These are phyloP conservation scores for Pinctada fucata DNA, from an alignment of 2,888 invertebrate species.

Conservation along the genomic window DNA sequence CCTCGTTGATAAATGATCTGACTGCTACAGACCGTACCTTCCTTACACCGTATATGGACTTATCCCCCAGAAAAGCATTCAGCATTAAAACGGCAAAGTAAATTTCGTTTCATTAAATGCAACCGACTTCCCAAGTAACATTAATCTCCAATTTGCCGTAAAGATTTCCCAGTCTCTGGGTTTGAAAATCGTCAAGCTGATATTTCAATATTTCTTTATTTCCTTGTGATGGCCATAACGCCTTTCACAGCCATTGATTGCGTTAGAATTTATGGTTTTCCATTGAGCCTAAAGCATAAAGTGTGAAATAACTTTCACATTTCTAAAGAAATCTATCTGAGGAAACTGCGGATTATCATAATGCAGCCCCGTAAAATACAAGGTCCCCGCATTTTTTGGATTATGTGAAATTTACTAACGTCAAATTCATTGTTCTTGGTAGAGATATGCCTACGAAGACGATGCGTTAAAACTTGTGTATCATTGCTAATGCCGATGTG, in stretches of 20 bases:
- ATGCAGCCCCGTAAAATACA: conserved; percentile 8
- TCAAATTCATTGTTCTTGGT: no score
- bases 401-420: no score
- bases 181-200: neutral
- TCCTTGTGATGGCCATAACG: neutral
- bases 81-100: no score
- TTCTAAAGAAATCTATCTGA: conserved; percentile 31
- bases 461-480: no score
- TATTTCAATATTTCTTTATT: conserved; percentile 11
- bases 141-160: conserved; percentile 1
- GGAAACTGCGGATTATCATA: conserved; percentile 24
- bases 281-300: conserved; percentile 1
- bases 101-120: no score
- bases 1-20: no score
- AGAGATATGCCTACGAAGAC: no score
- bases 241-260: neutral
- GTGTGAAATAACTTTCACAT: conserved; percentile 18
- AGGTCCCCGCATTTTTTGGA: no score
- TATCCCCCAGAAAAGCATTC: no score
- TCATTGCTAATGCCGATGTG: no score
- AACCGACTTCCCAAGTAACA: neutral
- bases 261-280: neutral
- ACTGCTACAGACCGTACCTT: no score
- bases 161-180: neutral
- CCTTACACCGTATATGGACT: no score